A percentile compares a stretch with the other conserved stretches of the same genome.
Conservation (phyloP, 2,113 vertebrate genomes). For the Xiphias gladius region DNA sequence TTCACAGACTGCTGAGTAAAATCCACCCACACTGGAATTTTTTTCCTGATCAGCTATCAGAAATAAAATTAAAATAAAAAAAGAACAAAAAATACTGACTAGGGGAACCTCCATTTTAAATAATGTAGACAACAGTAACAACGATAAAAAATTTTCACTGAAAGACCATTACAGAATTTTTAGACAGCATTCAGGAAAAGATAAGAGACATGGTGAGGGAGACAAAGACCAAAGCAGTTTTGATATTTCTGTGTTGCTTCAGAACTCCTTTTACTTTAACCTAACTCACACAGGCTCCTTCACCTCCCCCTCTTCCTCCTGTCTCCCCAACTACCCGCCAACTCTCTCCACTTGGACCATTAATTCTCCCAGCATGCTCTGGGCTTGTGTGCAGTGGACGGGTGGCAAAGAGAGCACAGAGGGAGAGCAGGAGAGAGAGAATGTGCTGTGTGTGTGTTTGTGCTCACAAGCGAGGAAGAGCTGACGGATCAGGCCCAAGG, state of each 20-base stretch:
- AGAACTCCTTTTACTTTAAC: conserved; percentile 29
- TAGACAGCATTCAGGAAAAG: conserved; percentile 14
- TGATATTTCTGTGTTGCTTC: conserved; percentile 4
- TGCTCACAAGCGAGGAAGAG: conserved; percentile 52
- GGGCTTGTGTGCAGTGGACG: conserved; percentile 59
- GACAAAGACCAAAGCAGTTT: conserved; percentile 18
- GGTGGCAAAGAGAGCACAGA: conserved; percentile 52
- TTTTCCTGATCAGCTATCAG: conserved; percentile 19
- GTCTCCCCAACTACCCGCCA: conserved; percentile 42
- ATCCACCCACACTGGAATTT: not conserved
- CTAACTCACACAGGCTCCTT: conserved; percentile 21
- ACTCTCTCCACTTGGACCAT: conserved; percentile 68
- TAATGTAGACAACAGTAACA: not conserved
- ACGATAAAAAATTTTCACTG: not conserved
- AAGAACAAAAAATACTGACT: not conserved
- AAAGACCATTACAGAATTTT: conserved; percentile 12
- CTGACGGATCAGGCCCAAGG: conserved; percentile 64
- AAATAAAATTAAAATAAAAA: not conserved
- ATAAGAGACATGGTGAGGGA: not conserved
- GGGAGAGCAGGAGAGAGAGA: conserved; percentile 32
- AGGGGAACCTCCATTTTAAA: not conserved
- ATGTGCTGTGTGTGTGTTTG: conserved; percentile 44
- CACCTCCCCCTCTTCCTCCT: not conserved
- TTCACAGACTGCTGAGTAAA: conserved; percentile 17
- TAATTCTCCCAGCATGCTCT: conserved; percentile 77